Evolutionary conservation across 92 coral and sea anemone species (phyloP).

Genomic region (Porites cylindrica): DNA sequence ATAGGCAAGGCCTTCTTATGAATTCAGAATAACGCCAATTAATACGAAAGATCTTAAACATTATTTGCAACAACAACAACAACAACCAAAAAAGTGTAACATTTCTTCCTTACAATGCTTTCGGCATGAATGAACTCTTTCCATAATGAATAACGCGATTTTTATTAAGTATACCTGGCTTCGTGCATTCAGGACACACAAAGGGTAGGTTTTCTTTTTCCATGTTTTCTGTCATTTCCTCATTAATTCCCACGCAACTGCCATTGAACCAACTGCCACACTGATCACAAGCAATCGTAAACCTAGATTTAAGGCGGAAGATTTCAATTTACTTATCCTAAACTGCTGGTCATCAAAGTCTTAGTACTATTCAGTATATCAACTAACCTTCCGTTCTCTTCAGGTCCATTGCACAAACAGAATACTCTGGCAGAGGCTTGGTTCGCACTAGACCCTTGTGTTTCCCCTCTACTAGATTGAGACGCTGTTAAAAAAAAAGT

Average conservation of each 20-base stretch:
- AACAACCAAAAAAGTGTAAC: too few relatives aligned
- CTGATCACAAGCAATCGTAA: slow-evolving; percentile 52
- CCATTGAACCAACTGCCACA: slow-evolving; percentile 58
- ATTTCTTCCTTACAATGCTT: too few relatives aligned
- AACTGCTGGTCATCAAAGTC: background rate
- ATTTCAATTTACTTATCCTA: background rate
- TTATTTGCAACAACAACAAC: too few relatives aligned
- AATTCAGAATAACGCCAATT: slow-evolving; percentile 15
- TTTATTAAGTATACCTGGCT: slow-evolving; percentile 29
- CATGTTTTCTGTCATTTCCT: slow-evolving; percentile 42
- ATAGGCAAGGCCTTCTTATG: slow-evolving; percentile 38
- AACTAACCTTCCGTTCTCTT: slow-evolving; percentile 55
- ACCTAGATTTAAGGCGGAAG: slow-evolving; percentile 10
- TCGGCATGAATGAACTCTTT: too few relatives aligned
- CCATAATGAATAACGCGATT: background rate
- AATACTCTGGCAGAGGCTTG: slow-evolving; percentile 1
- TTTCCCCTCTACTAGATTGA: background rate
- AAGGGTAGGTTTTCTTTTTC: slow-evolving; percentile 30
- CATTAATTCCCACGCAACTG: slow-evolving; percentile 36
- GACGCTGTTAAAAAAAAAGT: slow-evolving; percentile 3
- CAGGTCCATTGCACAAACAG: slow-evolving; percentile 41
- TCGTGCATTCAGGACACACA: slow-evolving; percentile 47
- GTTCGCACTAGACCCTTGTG: background rate
- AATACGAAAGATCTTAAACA: too few relatives aligned
- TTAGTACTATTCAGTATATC: background rate